Evolutionary conservation across 2,797 vertebrate species (phyloP), one percentile per base, ranked within the genome.

Genomic region (Halcyon badia): DNA sequence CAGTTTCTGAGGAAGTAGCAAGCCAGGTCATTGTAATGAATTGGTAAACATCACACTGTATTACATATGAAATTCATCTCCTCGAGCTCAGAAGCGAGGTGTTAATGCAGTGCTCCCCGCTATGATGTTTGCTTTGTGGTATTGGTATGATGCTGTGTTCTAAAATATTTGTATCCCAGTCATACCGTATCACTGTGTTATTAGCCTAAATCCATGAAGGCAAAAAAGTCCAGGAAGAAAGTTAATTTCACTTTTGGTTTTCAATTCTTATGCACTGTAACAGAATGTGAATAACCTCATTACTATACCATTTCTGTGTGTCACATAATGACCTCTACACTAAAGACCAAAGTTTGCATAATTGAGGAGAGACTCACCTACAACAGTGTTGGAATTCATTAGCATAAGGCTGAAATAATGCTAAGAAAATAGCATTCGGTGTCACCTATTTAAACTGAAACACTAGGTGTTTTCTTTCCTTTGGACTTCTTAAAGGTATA

Each of bases 211-310:
- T 73, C 62, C 84, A 15, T 65, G 91, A 91, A 97, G 92, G 91
- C 46, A 87, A 61, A 97, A 97, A 94, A 94, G 91, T 94, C 7
- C 26, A 87, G 46, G 71, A 87, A 89, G 73, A 93, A 96, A 95
- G 90, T 95, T 95, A 97, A 98, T 98, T 98, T 97, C 82, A 88
- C 93, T 95, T 97, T 92, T 96, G 61, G 70, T 94, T 92, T 97
- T 97, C 95, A 96, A 68, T 97, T 97, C 91, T 96, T 89, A 90
- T 83, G 96, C 89, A 93, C 90, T 94, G n/a, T 96, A 96, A 92
- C 89, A 97, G 96, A 98, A 97, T 98, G 95, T 92, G 97, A 96
- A 97, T 96, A 97, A 97, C 96, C 89, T 98, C 97, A 97, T 98
- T 97, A 97, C 78, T 95, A 51, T 91, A 94, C 68, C 93, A 93